These are phyloP conservation scores for Carassius gibelio DNA, from an alignment of 2,113 vertebrate genomes.

Conservation along the genomic window DNA sequence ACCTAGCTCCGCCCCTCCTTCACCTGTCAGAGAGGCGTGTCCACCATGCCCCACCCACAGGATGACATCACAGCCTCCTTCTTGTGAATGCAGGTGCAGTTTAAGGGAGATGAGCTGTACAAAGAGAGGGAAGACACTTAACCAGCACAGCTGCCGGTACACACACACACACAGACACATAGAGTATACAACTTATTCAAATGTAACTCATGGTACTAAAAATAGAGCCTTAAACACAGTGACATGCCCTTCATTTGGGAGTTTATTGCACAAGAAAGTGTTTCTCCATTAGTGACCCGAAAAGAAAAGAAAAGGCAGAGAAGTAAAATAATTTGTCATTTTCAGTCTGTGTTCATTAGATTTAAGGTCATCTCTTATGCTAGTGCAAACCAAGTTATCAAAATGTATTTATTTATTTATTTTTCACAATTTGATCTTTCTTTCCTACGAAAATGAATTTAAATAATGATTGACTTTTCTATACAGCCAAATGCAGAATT, in stretches of 20 bases:
- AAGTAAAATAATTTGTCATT: too few species aligned
- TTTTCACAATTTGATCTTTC: too few species aligned
- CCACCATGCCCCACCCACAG: constrained; percentile 78
- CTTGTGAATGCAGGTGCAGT: constrained; percentile 80
- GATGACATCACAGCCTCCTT: constrained; percentile 74
- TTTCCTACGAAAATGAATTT: too few species aligned
- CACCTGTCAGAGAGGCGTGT: constrained; percentile 62
- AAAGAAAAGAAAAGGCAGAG: too few species aligned
- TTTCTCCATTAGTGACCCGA: background rate
- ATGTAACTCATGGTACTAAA: background rate
- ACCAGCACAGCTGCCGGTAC: constrained; percentile 83
- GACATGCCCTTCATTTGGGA: background rate
- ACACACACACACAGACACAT: background rate
- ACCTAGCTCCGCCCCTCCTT: constrained; percentile 31
- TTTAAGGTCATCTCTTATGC: too few species aligned
- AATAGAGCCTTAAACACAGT: background rate
- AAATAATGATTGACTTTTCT: too few species aligned
- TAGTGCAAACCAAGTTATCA: too few species aligned
- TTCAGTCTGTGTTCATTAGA: too few species aligned
- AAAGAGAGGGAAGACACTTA: constrained; percentile 75
- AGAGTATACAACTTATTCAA: background rate
- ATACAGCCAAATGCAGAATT: too few species aligned
- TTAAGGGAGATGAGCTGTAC: constrained; percentile 76
- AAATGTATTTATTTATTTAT: too few species aligned
- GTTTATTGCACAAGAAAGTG: background rate